These are phyloP conservation scores for Azorinus chamasolen DNA, from an alignment of 2,888 invertebrate species.

Conservation along the genomic window DNA sequence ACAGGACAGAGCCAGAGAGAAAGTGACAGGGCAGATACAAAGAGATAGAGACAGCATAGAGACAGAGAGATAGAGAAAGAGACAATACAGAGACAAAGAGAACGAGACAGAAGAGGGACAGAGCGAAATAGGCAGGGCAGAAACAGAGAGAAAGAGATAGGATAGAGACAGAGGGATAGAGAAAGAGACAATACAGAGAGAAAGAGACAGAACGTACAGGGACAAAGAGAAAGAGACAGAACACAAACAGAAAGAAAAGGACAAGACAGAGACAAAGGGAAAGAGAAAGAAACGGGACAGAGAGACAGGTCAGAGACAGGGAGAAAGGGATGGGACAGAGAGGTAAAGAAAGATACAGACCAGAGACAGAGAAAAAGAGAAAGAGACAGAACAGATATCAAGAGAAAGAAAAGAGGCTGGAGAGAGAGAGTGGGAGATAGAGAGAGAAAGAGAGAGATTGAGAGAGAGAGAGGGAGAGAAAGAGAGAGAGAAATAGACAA, in stretches of 20 bases:
- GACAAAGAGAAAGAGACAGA: not conserved
- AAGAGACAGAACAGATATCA: not conserved
- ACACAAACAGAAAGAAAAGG: not conserved
- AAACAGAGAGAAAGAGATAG: too few relatives aligned
- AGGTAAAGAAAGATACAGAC: not conserved
- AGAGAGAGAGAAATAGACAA: not conserved
- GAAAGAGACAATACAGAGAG: not conserved
- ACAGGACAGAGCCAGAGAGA: too few relatives aligned
- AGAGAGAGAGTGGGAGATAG: not conserved
- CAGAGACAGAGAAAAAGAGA: not conserved
- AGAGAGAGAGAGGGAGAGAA: not conserved
- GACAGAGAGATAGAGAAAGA: too few relatives aligned
- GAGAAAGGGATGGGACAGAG: not conserved
- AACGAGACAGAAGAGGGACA: not conserved
- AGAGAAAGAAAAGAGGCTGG: not conserved
- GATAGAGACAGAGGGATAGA: constrained; percentile 4
- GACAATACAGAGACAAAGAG: too few relatives aligned
- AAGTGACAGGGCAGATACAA: too few relatives aligned
- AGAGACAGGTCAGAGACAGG: not conserved
- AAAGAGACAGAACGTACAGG: not conserved
- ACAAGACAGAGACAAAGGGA: not conserved
- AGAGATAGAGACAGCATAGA: too few relatives aligned
- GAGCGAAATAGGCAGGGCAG: not conserved
- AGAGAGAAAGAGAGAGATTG: not conserved
- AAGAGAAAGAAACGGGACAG: constrained; percentile 2